These are phyloP conservation scores for Hirtodrosophila trivittata DNA, from an alignment of 2,888 invertebrate genomes.

Conservation along the genomic window DNA sequence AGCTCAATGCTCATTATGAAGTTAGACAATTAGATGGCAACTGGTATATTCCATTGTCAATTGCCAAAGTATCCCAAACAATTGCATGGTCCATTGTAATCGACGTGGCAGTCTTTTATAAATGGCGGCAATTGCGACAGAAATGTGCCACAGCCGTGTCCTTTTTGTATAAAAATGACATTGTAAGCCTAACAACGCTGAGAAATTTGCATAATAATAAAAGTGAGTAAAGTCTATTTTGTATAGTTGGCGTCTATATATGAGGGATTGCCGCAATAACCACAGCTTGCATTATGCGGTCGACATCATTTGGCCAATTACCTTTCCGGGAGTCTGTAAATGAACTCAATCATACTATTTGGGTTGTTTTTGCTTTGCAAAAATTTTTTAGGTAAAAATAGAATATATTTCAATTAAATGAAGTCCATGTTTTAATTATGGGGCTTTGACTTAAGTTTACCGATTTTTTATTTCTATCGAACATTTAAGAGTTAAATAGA, in stretches of 20 bases:
- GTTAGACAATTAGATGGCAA: no score
- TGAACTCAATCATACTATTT: constrained; percentile 65
- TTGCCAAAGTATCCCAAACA: constrained; percentile 46
- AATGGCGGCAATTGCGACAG: constrained; percentile 75
- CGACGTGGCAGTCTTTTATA: constrained; percentile 58
- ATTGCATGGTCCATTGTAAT: constrained; percentile 61
- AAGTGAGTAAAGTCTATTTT: constrained; percentile 9
- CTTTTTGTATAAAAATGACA: constrained; percentile 77
- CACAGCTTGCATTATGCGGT: constrained; percentile 62
- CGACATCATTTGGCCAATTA: constrained; percentile 62
- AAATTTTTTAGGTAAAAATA: no score
- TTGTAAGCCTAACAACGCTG: constrained; percentile 62
- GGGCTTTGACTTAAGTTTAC: no score
- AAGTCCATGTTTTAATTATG: no score
- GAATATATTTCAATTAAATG: no score
- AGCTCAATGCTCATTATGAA: no score
- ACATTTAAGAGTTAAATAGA: constrained; percentile 60
- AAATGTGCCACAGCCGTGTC: constrained; percentile 60
- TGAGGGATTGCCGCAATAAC: constrained; percentile 30
- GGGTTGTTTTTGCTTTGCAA: no score
- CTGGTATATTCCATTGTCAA: constrained; percentile 47
- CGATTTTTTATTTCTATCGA: constrained; percentile 15
- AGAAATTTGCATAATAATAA: constrained; percentile 78
- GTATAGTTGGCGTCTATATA: constrained; percentile 3
- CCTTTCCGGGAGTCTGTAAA: constrained; percentile 35